A percentile compares a stretch with the other conserved stretches of the same genome.
phyloP scores from a whole-genome alignment of 2,888 invertebrate species.

The Acrobasis suavella region DNA sequence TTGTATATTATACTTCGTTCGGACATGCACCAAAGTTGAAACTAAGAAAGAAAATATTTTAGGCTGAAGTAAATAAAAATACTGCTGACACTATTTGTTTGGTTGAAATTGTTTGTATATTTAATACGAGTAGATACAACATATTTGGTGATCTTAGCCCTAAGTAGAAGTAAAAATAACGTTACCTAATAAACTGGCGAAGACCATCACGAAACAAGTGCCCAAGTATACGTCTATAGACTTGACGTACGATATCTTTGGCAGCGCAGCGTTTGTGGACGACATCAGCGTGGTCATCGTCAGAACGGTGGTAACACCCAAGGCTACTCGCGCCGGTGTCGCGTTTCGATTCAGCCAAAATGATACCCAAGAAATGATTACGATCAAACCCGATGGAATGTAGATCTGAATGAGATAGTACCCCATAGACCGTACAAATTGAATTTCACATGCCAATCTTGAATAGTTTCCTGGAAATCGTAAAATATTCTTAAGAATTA shows the following conservation, averaged over 20 bases:
- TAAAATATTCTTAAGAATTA: neutral
- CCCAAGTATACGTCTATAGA: constrained; percentile 98
- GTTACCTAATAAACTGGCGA: constrained; percentile 97
- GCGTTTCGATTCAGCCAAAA: constrained; percentile 98
- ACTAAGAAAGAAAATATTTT: no score
- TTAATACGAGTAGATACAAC: no score
- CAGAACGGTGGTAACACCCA: constrained; percentile 97
- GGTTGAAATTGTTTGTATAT: no score
- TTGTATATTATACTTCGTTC: no score
- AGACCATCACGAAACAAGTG: constrained; percentile 99
- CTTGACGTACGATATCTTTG: constrained; percentile 99
- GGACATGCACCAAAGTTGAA: no score
- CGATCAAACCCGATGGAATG: constrained; percentile 98
- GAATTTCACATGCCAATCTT: constrained; percentile 97
- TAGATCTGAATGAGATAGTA: constrained; percentile 99
- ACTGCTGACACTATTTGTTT: no score
- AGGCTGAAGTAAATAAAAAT: no score
- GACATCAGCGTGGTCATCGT: constrained; percentile 99
- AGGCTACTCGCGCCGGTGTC: constrained; percentile 95
- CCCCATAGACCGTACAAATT: constrained; percentile 98
- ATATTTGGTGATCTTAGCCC: neutral
- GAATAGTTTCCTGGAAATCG: constrained; percentile 94
- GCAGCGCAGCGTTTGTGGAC: constrained; percentile 97
- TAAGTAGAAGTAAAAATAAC: constrained; percentile 37
- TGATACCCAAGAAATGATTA: constrained; percentile 98